phyloP scores from a whole-genome alignment of 2,113 vertebrate genomes.

The Boleophthalmus pectinirostris region DNA sequence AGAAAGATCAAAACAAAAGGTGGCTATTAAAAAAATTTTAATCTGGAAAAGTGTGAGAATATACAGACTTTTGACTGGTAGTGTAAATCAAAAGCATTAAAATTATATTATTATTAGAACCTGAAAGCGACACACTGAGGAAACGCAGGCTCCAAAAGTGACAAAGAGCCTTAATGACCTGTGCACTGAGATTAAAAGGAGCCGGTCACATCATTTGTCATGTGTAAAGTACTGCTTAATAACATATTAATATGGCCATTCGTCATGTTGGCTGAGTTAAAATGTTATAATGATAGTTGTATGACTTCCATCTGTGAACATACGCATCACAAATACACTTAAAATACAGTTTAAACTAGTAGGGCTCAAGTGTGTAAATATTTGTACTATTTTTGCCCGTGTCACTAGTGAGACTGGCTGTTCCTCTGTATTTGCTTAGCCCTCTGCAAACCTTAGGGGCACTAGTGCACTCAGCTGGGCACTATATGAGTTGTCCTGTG shows the following conservation, averaged over 20 bases:
- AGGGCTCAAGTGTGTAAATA: background rate
- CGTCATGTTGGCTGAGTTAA: background rate
- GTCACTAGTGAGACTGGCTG: background rate
- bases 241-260: conserved; percentile 1
- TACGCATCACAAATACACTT: background rate
- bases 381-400: background rate
- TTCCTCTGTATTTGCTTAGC: background rate
- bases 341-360: background rate
- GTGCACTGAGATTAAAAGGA: background rate
- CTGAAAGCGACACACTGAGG: background rate
- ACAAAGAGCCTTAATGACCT: background rate
- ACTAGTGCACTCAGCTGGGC: background rate
- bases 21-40: no score
- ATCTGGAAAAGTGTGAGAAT: no score
- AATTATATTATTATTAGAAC: background rate
- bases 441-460: background rate
- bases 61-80: background rate
- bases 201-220: background rate
- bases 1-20: no score
- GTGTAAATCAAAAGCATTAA: background rate
- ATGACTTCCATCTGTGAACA: background rate
- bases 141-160: background rate
- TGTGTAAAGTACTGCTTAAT: background rate
- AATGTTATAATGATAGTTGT: background rate
- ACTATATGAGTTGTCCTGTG: background rate